These are phyloP conservation scores for Enteromius thamalakanensis DNA, from an alignment of 2,797 vertebrate species.

Conservation along the genomic window DNA sequence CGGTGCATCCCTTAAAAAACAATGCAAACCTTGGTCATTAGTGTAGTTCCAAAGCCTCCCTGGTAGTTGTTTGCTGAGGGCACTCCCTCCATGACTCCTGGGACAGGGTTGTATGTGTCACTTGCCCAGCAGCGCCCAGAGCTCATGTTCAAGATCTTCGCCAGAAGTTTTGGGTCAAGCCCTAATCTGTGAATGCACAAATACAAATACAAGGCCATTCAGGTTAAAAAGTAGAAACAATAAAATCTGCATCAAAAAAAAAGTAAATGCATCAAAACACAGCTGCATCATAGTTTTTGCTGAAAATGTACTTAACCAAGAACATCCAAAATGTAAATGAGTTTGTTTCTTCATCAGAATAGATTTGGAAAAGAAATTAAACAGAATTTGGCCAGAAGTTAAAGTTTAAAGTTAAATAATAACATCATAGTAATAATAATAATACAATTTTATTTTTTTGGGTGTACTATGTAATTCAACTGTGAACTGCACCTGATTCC, in stretches of 20 bases:
- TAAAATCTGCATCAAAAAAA: constrained; percentile 63
- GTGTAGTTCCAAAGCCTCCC: constrained; percentile 93
- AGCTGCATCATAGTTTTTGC: neutral
- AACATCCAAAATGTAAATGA: neutral
- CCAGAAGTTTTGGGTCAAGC: constrained; percentile 95
- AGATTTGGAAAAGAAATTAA: neutral
- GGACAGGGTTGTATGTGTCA: constrained; percentile 97
- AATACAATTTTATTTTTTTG: no score
- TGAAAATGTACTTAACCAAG: neutral
- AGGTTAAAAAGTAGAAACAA: constrained; percentile 57
- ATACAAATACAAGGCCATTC: neutral
- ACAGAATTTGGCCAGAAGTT: neutral
- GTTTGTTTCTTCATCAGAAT: neutral
- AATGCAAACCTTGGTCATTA: constrained; percentile 93
- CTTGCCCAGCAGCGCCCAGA: constrained; percentile 99
- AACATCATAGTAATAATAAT: no score
- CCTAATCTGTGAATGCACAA: constrained; percentile 86
- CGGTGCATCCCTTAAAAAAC: neutral
- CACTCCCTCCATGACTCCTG: constrained; percentile 98
- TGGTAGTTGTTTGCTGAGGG: constrained; percentile 97
- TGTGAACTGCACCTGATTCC: constrained; percentile 88
- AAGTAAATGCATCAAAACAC: neutral
- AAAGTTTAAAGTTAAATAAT: neutral
- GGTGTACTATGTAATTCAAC: no score
- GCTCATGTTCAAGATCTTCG: constrained; percentile 98